These are phyloP conservation scores for Rhyacophila brunnea DNA, from an alignment of 1,140 invertebrate species.

Conservation along the genomic window DNA sequence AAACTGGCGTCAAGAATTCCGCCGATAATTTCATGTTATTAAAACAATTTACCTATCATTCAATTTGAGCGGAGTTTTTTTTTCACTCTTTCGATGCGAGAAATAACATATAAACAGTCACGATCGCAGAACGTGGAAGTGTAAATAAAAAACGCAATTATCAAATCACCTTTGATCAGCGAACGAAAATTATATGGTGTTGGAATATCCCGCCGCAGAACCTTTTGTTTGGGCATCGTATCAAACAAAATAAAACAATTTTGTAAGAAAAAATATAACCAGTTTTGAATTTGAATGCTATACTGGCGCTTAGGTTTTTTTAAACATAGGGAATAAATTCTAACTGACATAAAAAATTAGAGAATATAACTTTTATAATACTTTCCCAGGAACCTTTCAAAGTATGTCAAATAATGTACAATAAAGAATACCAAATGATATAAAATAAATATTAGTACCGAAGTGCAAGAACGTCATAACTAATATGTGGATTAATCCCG, in stretches of 20 bases:
- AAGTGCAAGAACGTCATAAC: too few species aligned
- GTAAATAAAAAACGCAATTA: constrained; percentile 29
- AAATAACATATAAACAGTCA: constrained; percentile 22
- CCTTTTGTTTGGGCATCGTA: constrained; percentile 17
- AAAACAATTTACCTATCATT: constrained; percentile 31
- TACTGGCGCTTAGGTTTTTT: too few species aligned
- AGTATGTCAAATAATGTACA: too few species aligned
- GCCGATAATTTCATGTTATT: constrained; percentile 27
- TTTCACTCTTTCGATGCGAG: background rate
- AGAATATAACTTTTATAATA: too few species aligned
- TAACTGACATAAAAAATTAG: too few species aligned
- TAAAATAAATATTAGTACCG: too few species aligned
- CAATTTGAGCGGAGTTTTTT: constrained; percentile 11
- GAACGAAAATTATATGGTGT: constrained; percentile 14
- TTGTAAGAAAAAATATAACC: too few species aligned
- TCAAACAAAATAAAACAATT: background rate
- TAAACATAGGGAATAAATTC: too few species aligned
- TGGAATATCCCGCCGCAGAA: constrained; percentile 1
- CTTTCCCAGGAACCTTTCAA: too few species aligned
- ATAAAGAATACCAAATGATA: too few species aligned
- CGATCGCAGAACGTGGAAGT: constrained; percentile 30
- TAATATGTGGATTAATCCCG: too few species aligned
- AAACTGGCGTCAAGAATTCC: constrained; percentile 12
- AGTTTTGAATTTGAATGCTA: too few species aligned
- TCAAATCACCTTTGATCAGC: constrained; percentile 24